Percentiles rank a stretch among this genome's conserved stretches.
Evolutionary conservation across 1,140 invertebrate genomes (phyloP).

Genomic region (Orchesella cincta): DNA sequence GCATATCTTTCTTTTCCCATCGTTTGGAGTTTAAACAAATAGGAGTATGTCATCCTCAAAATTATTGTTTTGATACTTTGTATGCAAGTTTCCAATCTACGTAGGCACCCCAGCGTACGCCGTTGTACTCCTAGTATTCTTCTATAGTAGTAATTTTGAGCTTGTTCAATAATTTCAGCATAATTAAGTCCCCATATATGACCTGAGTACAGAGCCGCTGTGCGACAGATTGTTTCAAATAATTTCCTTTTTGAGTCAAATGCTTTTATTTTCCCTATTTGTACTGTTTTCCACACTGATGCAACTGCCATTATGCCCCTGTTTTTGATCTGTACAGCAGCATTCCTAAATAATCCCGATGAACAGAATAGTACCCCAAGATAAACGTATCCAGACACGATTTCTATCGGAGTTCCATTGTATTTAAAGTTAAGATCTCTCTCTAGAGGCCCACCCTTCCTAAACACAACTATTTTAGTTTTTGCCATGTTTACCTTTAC

Average conservation of each 20-base stretch:
- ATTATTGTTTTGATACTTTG: neutral
- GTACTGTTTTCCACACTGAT: neutral
- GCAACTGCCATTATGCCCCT: neutral
- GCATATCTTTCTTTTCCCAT: neutral
- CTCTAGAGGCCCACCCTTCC: neutral
- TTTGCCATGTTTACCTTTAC: neutral
- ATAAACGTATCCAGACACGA: neutral
- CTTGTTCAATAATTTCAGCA: neutral
- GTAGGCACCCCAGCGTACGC: neutral
- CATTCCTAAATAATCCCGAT: neutral
- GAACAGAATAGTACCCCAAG: neutral
- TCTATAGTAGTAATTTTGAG: slow-evolving; percentile 1
- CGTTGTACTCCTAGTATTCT: neutral
- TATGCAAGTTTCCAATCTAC: neutral
- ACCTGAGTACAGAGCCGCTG: neutral
- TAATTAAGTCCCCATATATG: neutral
- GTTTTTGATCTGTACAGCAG: neutral
- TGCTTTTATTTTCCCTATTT: neutral
- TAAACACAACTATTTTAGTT: slow-evolving; percentile 4
- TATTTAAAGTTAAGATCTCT: neutral
- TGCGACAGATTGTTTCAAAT: neutral
- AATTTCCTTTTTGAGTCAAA: neutral
- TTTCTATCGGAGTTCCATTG: neutral
- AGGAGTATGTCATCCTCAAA: neutral
- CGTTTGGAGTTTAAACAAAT: neutral